Evolutionary conservation across 2,888 invertebrate species (phyloP), one percentile per base, ranked within the genome.

Genomic region (Altica lythri): DNA sequence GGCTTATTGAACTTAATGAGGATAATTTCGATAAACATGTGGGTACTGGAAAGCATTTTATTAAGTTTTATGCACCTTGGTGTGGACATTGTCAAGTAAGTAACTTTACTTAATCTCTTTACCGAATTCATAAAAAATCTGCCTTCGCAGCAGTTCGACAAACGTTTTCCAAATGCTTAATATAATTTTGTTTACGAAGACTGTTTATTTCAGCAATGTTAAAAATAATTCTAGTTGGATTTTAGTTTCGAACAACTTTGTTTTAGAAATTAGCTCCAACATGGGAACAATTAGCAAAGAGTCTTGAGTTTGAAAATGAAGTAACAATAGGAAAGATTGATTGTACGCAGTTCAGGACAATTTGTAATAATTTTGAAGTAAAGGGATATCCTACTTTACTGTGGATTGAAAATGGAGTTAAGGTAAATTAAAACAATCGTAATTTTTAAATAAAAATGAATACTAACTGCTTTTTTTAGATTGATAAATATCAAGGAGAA

Each of bases 11-110:
- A 68, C 78, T 93, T 16, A 88, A 83, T 27, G 90, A 90, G 64
- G 83, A 88, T 12, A 89, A 83, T 57, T 90, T 92, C 69, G 84
- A 86, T 59, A 83, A 86, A 65, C 85, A 86, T 71, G 79, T 91
- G 0, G 81, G 83, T 1, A 79, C 73, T 37, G 93, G 94, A 38
- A 85, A 87, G 67, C 89, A 92, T 74, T 95, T 95, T 72, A 81
- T 95, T 2, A 92, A 94, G 78, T 95, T 95, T 75, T 95, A 89
- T 77, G 91, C 91, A 0, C 93, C 95, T 0, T 95, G 95, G 95
- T 95, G 95, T 75, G 83, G 88, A 51, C 89, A 90, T 68, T 94
- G 93, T 67, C 90, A 89, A 81, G 88, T 88, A 77, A 16, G n/a
- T n/a, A n/a, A n/a, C n/a, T n/a, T n/a, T n/a, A n/a, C n/a, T n/a